phyloP scores from a whole-genome alignment of 2,797 vertebrate genomes.

The Echeneis naucrates region DNA sequence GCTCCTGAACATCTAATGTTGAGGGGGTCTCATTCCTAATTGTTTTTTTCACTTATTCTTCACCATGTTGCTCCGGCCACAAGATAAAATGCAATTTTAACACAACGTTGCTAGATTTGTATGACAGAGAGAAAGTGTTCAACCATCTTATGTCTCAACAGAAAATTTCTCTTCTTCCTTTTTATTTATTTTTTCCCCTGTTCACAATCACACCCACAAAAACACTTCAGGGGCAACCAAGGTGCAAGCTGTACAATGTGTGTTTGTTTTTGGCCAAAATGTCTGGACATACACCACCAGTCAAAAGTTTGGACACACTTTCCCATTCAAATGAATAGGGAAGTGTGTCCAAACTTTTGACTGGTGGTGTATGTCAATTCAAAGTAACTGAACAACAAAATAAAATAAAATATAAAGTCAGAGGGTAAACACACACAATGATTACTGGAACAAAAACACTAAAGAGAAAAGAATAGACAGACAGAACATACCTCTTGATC shows the following conservation, averaged over 20 bases:
- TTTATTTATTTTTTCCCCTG: background rate
- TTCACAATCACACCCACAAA: constrained; percentile 34
- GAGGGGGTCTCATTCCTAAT: background rate
- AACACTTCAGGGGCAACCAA: constrained; percentile 72
- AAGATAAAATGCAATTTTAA: background rate
- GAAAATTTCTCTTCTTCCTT: too few species aligned
- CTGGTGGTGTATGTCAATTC: background rate
- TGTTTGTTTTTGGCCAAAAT: too few species aligned
- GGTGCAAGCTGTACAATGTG: constrained; percentile 62
- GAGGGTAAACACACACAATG: background rate
- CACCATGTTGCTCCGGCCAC: background rate
- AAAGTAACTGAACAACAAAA: background rate
- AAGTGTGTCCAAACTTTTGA: too few species aligned
- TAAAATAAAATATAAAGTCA: background rate
- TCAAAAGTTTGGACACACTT: too few species aligned
- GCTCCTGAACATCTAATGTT: background rate
- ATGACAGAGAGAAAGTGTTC: constrained; percentile 1
- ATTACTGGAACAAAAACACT: background rate
- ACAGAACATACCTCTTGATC: constrained; percentile 92
- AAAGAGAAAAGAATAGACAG: too few species aligned
- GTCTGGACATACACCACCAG: too few species aligned
- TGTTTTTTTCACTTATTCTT: background rate
- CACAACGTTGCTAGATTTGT: constrained; percentile 1
- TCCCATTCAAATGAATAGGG: too few species aligned
- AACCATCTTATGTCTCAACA: background rate